A percentile compares a stretch with the other conserved stretches of the same genome.
phyloP scores from a whole-genome alignment of 2,888 invertebrate species.

The Amitus sp. region DNA sequence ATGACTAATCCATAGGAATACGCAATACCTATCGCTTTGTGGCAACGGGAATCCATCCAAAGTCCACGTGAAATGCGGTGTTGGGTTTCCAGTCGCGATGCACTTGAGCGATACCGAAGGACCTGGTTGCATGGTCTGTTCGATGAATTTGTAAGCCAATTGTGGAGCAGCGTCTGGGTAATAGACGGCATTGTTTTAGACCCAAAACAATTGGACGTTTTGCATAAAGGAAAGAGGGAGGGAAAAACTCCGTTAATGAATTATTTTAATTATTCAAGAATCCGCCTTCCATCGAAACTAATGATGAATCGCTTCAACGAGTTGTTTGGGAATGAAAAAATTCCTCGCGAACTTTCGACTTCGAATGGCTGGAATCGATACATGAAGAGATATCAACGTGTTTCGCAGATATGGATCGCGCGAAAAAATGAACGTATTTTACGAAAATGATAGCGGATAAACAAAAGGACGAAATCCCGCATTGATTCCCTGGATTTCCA shows the following conservation, averaged over 20 bases:
- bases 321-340: no score
- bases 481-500: not conserved
- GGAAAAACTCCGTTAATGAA: conserved; percentile 24
- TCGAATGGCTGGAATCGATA: no score
- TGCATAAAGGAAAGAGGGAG: conserved; percentile 31
- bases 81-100: conserved; percentile 92
- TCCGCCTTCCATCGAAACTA: not conserved
- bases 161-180: conserved; percentile 85
- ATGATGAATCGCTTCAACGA: not conserved
- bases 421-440: no score
- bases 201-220: conserved; percentile 24
- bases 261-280: conserved; percentile 25
- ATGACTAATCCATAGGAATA: conserved; percentile 18
- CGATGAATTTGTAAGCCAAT: conserved; percentile 90
- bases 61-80: conserved; percentile 91
- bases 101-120: conserved; percentile 92
- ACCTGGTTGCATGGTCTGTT: conserved; percentile 91
- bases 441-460: not conserved
- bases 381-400: not conserved
- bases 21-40: conserved; percentile 73
- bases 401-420: no score
- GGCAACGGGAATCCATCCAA: conserved; percentile 89
- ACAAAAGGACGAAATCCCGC: not conserved
- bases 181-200: conserved; percentile 27
- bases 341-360: no score